Percentiles rank a stretch among this genome's conserved stretches.
Evolutionary conservation across 2,797 vertebrate species (phyloP).

Genomic region (Mionectes olivaceus): DNA sequence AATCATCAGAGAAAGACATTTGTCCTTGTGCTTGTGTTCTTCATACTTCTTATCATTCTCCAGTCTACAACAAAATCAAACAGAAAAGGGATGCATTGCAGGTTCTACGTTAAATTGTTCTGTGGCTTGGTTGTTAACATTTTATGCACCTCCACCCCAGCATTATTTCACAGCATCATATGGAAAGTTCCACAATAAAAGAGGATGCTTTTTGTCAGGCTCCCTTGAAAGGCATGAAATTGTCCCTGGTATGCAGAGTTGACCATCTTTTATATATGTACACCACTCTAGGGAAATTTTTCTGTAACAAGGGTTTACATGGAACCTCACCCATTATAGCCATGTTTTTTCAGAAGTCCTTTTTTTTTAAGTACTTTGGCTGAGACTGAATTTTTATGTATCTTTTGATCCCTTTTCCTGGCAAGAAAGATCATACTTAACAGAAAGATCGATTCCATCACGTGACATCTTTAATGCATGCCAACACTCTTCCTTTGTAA

Average conservation of each 20-base stretch:
- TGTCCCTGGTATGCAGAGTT: background rate
- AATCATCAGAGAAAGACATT: background rate
- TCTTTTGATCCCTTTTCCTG: background rate
- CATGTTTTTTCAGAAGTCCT: background rate
- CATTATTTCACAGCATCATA: background rate
- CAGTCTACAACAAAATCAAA: background rate
- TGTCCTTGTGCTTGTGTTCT: background rate
- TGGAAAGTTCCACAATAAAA: background rate
- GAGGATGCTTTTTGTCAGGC: background rate
- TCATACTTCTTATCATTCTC: background rate
- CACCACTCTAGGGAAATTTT: background rate
- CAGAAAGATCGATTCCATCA: background rate
- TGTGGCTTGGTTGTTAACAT: background rate
- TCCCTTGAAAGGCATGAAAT: background rate
- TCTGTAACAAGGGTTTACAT: background rate
- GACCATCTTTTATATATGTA: background rate
- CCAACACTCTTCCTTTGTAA: background rate
- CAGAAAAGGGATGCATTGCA: background rate
- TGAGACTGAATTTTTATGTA: background rate
- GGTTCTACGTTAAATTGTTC: background rate
- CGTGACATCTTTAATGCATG: background rate
- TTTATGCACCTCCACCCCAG: background rate
- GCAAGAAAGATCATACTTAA: background rate
- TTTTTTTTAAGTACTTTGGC: background rate
- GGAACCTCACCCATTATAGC: background rate